Conservation (phyloP, 2,797 vertebrate genomes). For the Lemur catta region DNA sequence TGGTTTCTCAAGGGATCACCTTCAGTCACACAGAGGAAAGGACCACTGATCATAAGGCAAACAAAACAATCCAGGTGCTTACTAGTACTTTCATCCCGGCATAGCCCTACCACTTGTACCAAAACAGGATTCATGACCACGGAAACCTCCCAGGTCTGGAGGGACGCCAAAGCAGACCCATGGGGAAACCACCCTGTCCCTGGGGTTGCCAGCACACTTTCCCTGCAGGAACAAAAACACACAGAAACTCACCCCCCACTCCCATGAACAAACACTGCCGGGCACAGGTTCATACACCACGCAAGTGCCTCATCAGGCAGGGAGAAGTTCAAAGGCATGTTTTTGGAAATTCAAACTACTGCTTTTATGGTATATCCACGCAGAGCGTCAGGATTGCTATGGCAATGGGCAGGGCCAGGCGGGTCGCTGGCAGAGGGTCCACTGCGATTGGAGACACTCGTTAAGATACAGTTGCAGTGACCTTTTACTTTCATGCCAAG, state of each 20-base stretch:
- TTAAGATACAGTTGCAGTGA: constrained; percentile 89
- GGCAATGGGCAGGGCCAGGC: constrained; percentile 82
- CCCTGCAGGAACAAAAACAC: neutral
- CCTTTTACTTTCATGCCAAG: constrained; percentile 88
- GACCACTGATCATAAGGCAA: neutral
- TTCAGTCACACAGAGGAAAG: constrained; percentile 12
- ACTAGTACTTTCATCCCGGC: neutral
- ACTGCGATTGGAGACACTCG: constrained; percentile 84
- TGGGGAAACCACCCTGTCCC: neutral
- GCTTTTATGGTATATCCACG: constrained; percentile 83
- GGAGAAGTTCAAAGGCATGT: constrained; percentile 85
- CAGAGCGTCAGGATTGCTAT: constrained; percentile 81
- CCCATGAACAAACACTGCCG: constrained; percentile 45
- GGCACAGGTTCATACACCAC: constrained; percentile 70
- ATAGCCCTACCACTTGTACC: neutral
- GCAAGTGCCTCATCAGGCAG: constrained; percentile 81
- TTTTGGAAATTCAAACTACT: constrained; percentile 85
- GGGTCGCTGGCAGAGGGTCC: constrained; percentile 80
- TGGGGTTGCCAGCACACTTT: neutral
- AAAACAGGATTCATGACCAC: neutral
- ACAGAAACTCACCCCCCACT: neutral
- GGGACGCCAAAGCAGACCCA: neutral
- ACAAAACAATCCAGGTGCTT: neutral
- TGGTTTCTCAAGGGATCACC: constrained; percentile 10
- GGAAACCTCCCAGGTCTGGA: neutral